Evolutionary conservation across 2,888 invertebrate species (phyloP).

Genomic region (Cephus spinipes): DNA sequence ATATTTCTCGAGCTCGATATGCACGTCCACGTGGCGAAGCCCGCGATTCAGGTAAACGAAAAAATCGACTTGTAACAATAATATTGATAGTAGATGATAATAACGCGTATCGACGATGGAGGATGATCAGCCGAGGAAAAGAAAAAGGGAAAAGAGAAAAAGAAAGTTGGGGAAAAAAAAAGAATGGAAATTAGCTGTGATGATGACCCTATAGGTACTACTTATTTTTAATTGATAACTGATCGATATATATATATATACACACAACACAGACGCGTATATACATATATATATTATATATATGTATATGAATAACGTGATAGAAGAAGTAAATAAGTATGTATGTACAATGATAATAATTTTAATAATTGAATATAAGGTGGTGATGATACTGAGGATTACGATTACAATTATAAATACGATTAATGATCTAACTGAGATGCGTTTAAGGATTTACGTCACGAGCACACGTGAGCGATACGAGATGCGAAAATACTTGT

Average conservation of each 20-base stretch:
- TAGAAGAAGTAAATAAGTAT: slow-evolving; percentile 23
- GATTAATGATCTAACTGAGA: too few relatives aligned
- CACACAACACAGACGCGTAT: slow-evolving; percentile 7
- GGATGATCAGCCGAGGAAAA: background rate
- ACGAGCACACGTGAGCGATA: too few relatives aligned
- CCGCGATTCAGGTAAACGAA: too few relatives aligned
- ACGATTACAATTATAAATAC: slow-evolving; percentile 11
- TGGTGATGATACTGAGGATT: slow-evolving; percentile 18
- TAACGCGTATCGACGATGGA: background rate
- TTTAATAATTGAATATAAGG: slow-evolving; percentile 35
- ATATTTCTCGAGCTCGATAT: too few relatives aligned
- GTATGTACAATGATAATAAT: slow-evolving; percentile 39
- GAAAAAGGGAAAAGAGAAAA: slow-evolving; percentile 9
- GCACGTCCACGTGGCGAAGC: too few relatives aligned
- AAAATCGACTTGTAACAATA: too few relatives aligned
- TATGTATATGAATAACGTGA: slow-evolving; percentile 27
- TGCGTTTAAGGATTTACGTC: too few relatives aligned
- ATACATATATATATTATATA: slow-evolving; percentile 24
- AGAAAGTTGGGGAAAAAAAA: slow-evolving; percentile 6
- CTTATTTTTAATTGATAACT: slow-evolving; percentile 55
- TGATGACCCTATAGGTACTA: slow-evolving; percentile 61
- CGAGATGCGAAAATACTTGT: too few relatives aligned
- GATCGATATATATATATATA: slow-evolving; percentile 38
- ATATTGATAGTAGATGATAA: too few relatives aligned
- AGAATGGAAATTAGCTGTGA: slow-evolving; percentile 60